Evolutionary conservation across 2,113 vertebrate species (phyloP).

Genomic region (Ptilonorhynchus violaceus): DNA sequence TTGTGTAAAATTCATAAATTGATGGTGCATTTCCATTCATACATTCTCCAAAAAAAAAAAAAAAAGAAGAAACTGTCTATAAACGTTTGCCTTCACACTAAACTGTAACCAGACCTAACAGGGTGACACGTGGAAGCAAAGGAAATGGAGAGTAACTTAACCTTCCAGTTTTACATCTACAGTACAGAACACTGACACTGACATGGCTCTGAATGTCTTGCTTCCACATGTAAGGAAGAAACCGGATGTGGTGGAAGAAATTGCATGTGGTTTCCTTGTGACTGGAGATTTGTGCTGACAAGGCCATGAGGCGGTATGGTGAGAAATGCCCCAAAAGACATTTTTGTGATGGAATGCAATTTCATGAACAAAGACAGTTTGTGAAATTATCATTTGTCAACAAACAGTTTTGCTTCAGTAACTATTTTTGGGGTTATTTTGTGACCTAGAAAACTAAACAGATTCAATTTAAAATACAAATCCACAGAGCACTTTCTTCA

Average conservation of each 20-base stretch:
- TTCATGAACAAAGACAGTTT: neutral
- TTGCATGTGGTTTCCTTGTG: neutral
- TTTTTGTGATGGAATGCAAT: neutral
- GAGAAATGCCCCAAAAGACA: neutral
- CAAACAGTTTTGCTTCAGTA: neutral
- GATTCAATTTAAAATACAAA: neutral
- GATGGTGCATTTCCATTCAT: neutral
- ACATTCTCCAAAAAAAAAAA: neutral
- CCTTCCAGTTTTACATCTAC: neutral
- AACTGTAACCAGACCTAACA: neutral
- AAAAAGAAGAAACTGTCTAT: neutral
- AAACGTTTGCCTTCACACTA: neutral
- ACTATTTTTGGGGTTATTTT: neutral
- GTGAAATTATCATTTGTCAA: neutral
- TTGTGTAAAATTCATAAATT: neutral
- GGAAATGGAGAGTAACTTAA: neutral
- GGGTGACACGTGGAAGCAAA: rapidly evolving
- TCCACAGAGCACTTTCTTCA: neutral
- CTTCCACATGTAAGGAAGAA: neutral
- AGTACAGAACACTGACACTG: neutral
- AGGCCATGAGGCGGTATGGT: neutral
- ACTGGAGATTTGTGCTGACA: neutral
- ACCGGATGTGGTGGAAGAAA: neutral
- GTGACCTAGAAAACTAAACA: neutral
- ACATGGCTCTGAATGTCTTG: rapidly evolving